A percentile compares a stretch with the other conserved stretches of the same genome.
phyloP scores from a whole-genome alignment of 2,888 invertebrate genomes.

The Acanthopleura granulata region DNA sequence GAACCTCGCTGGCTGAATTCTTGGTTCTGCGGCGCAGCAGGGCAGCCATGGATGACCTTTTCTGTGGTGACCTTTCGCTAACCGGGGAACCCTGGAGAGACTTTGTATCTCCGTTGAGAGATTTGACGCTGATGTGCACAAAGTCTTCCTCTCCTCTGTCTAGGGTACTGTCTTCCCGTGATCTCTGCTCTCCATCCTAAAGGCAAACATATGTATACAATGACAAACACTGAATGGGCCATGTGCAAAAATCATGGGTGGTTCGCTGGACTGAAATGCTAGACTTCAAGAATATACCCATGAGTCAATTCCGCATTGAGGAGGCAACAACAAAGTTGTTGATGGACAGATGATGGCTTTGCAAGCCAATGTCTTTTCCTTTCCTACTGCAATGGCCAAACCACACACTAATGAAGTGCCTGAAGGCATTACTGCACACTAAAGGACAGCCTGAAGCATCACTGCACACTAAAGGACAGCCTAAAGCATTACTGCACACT shows the following conservation, averaged over 20 bases:
- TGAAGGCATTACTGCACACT: no score
- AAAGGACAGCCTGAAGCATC: no score
- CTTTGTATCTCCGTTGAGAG: conserved; percentile 5
- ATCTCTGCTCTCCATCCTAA: background rate
- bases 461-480: no score
- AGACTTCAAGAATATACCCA: no score
- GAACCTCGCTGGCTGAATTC: background rate
- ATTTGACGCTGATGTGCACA: conserved; percentile 42
- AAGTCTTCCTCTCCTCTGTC: conserved; percentile 35
- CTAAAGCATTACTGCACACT: no score
- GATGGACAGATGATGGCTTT: no score
- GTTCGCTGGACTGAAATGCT: background rate
- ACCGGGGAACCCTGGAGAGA: background rate
- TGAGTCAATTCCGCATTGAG: no score
- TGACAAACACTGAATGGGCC: background rate
- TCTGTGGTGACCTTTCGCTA: background rate
- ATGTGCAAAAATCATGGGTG: background rate
- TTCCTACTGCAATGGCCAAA: no score
- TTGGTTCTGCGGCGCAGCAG: background rate
- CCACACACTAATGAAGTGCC: no score
- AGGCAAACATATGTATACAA: background rate
- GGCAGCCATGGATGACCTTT: background rate
- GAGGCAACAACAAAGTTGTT: no score
- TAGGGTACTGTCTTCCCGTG: background rate
- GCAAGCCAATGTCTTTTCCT: no score